phyloP scores from a whole-genome alignment of 2,797 vertebrate genomes.

The Siniperca scherzeri region DNA sequence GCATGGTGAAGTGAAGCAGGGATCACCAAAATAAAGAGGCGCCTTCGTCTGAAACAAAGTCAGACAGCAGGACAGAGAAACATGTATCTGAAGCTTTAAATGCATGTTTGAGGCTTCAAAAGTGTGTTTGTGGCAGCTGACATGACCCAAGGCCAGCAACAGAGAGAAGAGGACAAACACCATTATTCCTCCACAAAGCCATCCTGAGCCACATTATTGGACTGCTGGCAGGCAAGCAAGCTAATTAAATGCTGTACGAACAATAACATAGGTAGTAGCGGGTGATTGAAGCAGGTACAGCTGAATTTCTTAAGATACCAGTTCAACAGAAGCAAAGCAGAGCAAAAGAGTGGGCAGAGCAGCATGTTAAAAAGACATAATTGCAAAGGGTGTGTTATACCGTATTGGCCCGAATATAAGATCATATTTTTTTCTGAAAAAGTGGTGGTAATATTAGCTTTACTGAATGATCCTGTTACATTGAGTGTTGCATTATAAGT shows the following conservation, averaged over 20 bases:
- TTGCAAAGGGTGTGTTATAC: neutral
- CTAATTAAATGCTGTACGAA: neutral
- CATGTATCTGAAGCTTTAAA: slow-evolving; percentile 2
- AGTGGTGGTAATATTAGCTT: too few relatives aligned
- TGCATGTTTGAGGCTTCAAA: neutral
- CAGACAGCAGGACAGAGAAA: neutral
- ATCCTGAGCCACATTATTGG: neutral
- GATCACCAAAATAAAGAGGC: slow-evolving; percentile 1
- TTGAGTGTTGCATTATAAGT: neutral
- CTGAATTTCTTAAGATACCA: neutral
- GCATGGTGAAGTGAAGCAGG: neutral
- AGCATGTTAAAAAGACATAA: neutral
- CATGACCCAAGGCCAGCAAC: neutral
- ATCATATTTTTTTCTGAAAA: neutral
- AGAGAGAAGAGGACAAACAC: neutral
- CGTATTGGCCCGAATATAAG: neutral
- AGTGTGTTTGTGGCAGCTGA: neutral
- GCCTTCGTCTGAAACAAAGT: neutral
- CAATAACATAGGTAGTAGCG: neutral
- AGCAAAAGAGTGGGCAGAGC: neutral
- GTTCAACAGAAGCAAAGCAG: neutral
- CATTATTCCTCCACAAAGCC: slow-evolving; percentile 2
- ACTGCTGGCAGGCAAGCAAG: neutral
- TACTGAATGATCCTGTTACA: too few relatives aligned
- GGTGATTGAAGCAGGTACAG: neutral